A percentile compares a stretch with the other conserved stretches of the same genome.
phyloP scores from a whole-genome alignment of 2,113 vertebrate genomes.

The Leucoraja erinaceus region DNA sequence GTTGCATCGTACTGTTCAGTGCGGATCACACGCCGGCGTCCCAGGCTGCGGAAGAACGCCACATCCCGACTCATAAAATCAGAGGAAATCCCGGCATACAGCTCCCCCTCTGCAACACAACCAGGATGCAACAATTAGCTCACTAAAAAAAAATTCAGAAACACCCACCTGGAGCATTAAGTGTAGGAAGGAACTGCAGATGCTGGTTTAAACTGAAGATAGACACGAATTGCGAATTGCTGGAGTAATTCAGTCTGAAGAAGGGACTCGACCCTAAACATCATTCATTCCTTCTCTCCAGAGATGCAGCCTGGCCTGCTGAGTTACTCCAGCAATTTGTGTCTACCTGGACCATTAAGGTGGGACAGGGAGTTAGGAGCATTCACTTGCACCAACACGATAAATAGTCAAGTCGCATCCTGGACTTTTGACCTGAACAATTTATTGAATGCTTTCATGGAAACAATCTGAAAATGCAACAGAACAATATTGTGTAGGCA shows the following conservation, averaged over 20 bases:
- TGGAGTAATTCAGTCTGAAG: too few relatives aligned
- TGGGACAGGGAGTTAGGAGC: neutral
- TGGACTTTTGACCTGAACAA: neutral
- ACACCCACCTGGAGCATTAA: neutral
- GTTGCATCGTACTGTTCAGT: slow-evolving; percentile 69
- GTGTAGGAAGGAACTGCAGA: too few relatives aligned
- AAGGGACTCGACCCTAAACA: too few relatives aligned
- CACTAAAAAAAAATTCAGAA: neutral
- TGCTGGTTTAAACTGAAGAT: too few relatives aligned
- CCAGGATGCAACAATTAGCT: neutral
- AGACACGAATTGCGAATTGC: too few relatives aligned
- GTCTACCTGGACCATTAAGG: neutral
- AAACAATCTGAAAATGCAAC: neutral
- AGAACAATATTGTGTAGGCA: neutral
- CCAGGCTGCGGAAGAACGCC: slow-evolving; percentile 66
- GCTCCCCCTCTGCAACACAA: slow-evolving; percentile 56
- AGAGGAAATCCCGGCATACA: slow-evolving; percentile 68
- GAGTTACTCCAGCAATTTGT: too few relatives aligned
- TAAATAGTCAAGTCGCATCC: neutral
- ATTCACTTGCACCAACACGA: neutral
- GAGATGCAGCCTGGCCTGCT: too few relatives aligned
- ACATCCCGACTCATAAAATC: slow-evolving; percentile 70
- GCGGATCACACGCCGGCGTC: slow-evolving; percentile 61
- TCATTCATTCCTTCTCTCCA: too few relatives aligned
- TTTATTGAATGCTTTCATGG: neutral